Evolutionary conservation across 1,140 invertebrate species (phyloP).

Genomic region (Hydropsyche tenuis): DNA sequence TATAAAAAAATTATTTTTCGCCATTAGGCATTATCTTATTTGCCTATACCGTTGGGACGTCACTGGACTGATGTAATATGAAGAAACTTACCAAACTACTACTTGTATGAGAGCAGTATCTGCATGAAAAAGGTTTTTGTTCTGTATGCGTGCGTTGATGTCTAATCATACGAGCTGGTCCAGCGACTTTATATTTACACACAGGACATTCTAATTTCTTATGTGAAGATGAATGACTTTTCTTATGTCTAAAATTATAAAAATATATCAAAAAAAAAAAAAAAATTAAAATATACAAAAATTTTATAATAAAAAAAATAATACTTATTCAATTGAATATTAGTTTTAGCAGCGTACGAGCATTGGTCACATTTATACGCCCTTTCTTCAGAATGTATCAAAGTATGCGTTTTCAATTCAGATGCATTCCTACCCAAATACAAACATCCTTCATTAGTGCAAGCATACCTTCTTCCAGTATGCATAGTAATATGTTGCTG

Average conservation of each 20-base stretch:
- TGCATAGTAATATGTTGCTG: constrained; percentile 65
- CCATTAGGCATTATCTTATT: no score
- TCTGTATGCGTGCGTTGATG: constrained; percentile 81
- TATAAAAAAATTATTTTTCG: no score
- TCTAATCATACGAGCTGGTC: constrained; percentile 75
- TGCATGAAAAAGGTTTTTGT: constrained; percentile 85
- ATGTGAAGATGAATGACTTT: constrained; percentile 60
- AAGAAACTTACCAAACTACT: constrained; percentile 69
- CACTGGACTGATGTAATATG: background rate
- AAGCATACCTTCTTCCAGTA: constrained; percentile 57
- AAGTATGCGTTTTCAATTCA: constrained; percentile 53
- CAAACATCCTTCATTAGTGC: constrained; percentile 62
- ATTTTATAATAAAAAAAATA: no score
- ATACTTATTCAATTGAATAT: constrained; percentile 69
- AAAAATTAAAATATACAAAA: background rate
- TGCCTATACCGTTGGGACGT: no score
- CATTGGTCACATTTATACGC: constrained; percentile 70
- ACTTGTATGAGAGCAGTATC: constrained; percentile 80
- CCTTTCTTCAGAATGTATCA: constrained; percentile 57
- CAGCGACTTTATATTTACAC: constrained; percentile 71
- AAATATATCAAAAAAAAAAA: background rate
- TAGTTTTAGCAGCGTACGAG: constrained; percentile 69
- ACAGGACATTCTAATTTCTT: constrained; percentile 68
- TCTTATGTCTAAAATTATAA: constrained; percentile 62
- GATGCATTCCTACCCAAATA: constrained; percentile 65